Evolutionary conservation across 2,113 vertebrate species (phyloP).

Genomic region (Ifrita kowaldi): DNA sequence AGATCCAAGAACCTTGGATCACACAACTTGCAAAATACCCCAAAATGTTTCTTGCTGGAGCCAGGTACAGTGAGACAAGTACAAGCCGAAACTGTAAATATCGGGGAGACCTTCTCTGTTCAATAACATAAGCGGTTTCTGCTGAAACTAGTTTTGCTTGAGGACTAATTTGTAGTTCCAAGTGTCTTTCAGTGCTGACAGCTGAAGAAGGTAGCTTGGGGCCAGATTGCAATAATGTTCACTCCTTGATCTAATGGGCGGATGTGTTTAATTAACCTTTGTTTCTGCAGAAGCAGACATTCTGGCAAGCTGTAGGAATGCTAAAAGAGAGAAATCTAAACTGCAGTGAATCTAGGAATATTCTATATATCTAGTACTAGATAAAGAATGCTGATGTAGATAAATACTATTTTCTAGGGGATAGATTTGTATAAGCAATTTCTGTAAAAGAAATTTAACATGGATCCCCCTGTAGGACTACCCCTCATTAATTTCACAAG

Average conservation of each 20-base stretch:
- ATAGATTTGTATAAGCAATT: neutral
- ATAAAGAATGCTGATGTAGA: neutral
- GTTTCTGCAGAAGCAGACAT: conserved; percentile 47
- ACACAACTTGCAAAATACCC: neutral
- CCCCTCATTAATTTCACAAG: neutral
- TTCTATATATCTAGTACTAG: neutral
- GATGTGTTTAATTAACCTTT: conserved; percentile 66
- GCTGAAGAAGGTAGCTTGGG: conserved; percentile 54
- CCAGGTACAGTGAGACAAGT: neutral
- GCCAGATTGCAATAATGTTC: conserved; percentile 41
- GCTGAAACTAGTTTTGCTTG: conserved; percentile 40
- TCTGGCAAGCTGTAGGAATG: conserved; percentile 44
- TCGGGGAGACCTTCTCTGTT: neutral
- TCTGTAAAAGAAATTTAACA: neutral
- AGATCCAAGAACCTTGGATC: neutral
- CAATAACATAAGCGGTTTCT: conserved; percentile 29
- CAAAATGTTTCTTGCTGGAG: neutral
- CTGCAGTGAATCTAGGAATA: neutral
- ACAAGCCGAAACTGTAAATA: neutral
- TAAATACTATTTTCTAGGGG: conserved; percentile 22
- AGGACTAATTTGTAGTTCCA: conserved; percentile 37
- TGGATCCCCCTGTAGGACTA: neutral
- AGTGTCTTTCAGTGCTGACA: conserved; percentile 54
- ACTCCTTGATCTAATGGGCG: conserved; percentile 35
- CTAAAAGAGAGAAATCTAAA: conserved; percentile 8